Evolutionary conservation across 2,113 vertebrate genomes (phyloP), one percentile per base, ranked within the genome.

Genomic region (Miniopterus natalensis): DNA sequence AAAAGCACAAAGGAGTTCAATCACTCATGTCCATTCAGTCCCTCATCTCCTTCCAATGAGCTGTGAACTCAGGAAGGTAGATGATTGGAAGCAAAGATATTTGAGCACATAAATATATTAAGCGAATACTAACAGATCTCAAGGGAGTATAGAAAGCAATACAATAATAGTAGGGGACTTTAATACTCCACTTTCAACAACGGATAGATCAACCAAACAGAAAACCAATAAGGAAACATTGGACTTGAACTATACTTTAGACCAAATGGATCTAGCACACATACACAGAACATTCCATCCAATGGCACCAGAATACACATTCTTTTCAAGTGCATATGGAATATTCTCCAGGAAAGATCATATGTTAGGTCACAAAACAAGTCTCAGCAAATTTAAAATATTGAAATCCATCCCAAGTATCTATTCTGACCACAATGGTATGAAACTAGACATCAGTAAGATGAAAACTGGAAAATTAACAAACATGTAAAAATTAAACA

Each of bases 391-490:
- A 79, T 59, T 59, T 49, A 40, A 86, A 87, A 86, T 55, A 79
- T 0, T 47, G 47, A 36, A 85, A 78, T 59, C 63, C 51, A 29
- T 57, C 79, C 36, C 42, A 68, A 20, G 29, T 27, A 49, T 70
- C 51, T 70, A 70, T 87, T 68, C 31, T 87, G 42, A 68, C 29
- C 29, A 57, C 29, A 75, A 15, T n/a, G 36, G 27, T 13, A 75
- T 84, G 49, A 84, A 92, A 65, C 66, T 20, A 59, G 61, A 57
- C 23, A 59, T 79, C 73, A 79, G 36, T 3, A 40, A 68, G 3
- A 79, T 51, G 42, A 93, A 79, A 93, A 93, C 31, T 71, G 51
- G 15, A 79, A 86, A 68, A 59, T 21, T 47, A 15, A 92, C 15
- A 92, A 74, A 85, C 29, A 83, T 2, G 18, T 74, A 27, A 47